Base-by-base conservation (phyloP, 2,113 vertebrate genomes). In the Cheirogaleus medius region DNA sequence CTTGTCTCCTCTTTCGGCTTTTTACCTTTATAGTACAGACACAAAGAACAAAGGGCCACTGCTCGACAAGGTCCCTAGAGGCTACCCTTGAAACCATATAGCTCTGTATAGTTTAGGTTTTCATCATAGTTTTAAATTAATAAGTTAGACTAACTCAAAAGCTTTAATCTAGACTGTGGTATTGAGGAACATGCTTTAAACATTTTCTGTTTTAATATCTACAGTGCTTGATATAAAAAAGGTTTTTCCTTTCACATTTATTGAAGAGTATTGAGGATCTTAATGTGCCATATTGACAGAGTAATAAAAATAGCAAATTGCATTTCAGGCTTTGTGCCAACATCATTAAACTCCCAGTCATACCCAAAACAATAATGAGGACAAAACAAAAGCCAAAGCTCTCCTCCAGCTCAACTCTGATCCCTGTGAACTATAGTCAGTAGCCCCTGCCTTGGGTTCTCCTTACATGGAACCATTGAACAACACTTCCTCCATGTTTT, bases 261-360 rank as follows among this genome's bases (percentile, higher is more conserved):
- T 98, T 5, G 86, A 98, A 98, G 63, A 95, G 94, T 98, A 94
- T 98, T 97, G 98, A 98, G 91, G 96, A 95, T 97, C 98, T 99
- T 99, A 99, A 99, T 98, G 98, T 89, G 97, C 95, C 97, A 98
- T 99, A 99, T 98, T 99, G 98, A 99, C 98, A 99, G 97, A 99
- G 97, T 98, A 98, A 99, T 99, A 99, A 99, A 99, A 99, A 98
- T 97, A 98, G 97, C 92, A 99, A 99, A 99, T 99, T 99, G 98
- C 98, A 87, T 97, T 98, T 97, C 98, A 98, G 98, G 98, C 96
- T 54, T 21, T 91, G 47, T 97, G 98, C 99, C 99, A 99, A 96
- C 95, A 98, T 98, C 98, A 99, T 99, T 99, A 98, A 98, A 98
- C 98, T 98, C 97, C 93, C 94, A 96, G 95, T 95, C 95, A 97